Percentiles rank a stretch among this genome's conserved stretches.
Evolutionary conservation across 2,888 invertebrate genomes (phyloP).

Genomic region (Drosophila merina): DNA sequence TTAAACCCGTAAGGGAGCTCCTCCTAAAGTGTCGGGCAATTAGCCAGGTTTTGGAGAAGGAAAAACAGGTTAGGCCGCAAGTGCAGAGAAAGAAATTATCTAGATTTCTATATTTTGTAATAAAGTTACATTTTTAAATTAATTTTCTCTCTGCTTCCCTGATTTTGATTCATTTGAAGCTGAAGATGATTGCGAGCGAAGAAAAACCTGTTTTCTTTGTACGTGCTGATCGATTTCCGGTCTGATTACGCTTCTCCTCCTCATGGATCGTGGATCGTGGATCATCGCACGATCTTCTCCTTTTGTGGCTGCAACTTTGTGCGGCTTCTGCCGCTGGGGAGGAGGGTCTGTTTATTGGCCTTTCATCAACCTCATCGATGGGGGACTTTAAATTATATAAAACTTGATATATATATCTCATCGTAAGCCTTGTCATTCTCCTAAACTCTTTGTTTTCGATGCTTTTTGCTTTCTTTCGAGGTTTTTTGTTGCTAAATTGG

Average conservation of each 20-base stretch:
- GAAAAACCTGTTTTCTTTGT: conserved; percentile 39
- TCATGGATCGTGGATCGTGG: conserved; percentile 15
- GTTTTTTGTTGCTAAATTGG: conserved; percentile 17
- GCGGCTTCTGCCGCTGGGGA: conserved; percentile 56
- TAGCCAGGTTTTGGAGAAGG: conserved; percentile 20
- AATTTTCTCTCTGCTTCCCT: too few species aligned
- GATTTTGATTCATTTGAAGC: conserved; percentile 7
- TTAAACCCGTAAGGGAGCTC: conserved; percentile 25
- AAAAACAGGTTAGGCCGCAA: conserved; percentile 27
- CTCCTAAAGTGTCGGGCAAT: conserved; percentile 16
- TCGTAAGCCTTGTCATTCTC: too few species aligned
- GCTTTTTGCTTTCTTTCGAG: conserved; percentile 21
- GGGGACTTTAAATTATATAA: too few species aligned
- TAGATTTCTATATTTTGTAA: too few species aligned
- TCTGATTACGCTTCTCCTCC: conserved; percentile 75
- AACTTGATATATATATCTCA: too few species aligned
- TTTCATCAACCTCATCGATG: conserved; percentile 52
- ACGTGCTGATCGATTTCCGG: conserved; percentile 82
- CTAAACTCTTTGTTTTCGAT: too few species aligned
- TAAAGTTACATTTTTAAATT: too few species aligned
- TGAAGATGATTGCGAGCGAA: neutral
- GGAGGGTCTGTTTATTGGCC: conserved; percentile 23
- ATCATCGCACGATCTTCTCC: conserved; percentile 48
- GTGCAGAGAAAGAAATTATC: neutral
- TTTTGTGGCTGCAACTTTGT: conserved; percentile 50